A percentile compares a stretch with the other conserved stretches of the same genome.
phyloP scores from a whole-genome alignment of 2,888 invertebrate genomes.

The Sycophila texana region DNA sequence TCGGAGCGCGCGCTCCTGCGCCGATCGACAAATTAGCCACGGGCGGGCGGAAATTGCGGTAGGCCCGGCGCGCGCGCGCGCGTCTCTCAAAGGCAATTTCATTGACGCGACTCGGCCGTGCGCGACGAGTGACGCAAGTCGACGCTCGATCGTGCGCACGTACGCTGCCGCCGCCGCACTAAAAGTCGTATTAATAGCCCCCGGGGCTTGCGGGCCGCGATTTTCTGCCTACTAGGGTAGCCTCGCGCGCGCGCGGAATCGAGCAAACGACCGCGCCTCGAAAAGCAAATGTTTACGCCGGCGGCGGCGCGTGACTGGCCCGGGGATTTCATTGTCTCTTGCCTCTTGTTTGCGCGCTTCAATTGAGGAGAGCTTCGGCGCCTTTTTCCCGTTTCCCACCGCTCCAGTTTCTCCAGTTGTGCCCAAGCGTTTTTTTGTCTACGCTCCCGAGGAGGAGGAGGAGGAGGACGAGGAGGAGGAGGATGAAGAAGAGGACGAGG shows the following conservation, averaged over 20 bases:
- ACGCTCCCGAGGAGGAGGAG: slow-evolving; percentile 11
- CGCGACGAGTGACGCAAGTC: slow-evolving; percentile 52
- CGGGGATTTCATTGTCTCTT: slow-evolving; percentile 18
- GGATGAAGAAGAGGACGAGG: not conserved
- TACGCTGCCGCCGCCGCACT: not conserved
- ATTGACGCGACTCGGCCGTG: slow-evolving; percentile 42
- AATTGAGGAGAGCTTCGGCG: slow-evolving; percentile 4
- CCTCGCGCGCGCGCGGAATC: too few species aligned
- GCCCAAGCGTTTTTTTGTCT: not conserved
- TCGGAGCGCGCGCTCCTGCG: not conserved
- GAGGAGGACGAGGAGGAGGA: slow-evolving; percentile 9
- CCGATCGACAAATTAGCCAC: not conserved
- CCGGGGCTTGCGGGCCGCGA: too few species aligned
- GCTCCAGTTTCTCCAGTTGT: too few species aligned
- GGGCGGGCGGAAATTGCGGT: slow-evolving; percentile 14
- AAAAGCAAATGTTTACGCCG: too few species aligned
- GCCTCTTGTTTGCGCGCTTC: slow-evolving; percentile 31
- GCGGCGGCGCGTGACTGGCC: not conserved
- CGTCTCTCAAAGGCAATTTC: slow-evolving; percentile 52
- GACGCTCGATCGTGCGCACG: slow-evolving; percentile 20
- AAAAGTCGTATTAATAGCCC: slow-evolving; percentile 53
- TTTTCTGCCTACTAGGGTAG: too few species aligned
- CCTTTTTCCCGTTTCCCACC: too few species aligned
- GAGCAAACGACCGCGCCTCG: too few species aligned
- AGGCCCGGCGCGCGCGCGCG: not conserved